These are phyloP conservation scores for Lamellibrachia columna DNA, from an alignment of 2,888 invertebrate genomes.

Conservation along the genomic window DNA sequence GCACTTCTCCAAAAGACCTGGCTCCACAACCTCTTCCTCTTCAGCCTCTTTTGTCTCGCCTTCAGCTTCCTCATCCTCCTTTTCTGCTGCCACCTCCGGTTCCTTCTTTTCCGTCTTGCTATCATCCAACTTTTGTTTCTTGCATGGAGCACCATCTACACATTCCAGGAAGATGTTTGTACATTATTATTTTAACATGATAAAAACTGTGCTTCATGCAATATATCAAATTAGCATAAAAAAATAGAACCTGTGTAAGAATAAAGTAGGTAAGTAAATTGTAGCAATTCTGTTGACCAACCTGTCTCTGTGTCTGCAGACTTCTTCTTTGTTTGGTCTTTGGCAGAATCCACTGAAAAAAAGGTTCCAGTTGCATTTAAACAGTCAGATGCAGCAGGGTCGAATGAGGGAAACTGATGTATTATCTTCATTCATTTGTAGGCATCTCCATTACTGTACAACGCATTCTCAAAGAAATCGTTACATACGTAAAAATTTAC, in stretches of 20 bases:
- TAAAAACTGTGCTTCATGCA: background rate
- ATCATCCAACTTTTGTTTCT: conserved; percentile 1
- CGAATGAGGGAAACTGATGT: no score
- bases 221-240: background rate
- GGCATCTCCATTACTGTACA: no score
- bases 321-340: conserved; percentile 6
- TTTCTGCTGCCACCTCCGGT: background rate
- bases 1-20: conserved; percentile 6
- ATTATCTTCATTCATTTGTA: no score
- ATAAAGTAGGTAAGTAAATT: background rate
- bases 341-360: background rate
- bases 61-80: background rate
- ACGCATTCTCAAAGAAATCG: no score
- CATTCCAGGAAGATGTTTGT: background rate
- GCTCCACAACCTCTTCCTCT: background rate
- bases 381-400: background rate
- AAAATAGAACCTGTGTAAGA: background rate
- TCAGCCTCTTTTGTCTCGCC: background rate
- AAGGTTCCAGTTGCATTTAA: background rate
- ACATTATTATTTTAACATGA: background rate
- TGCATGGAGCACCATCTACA: background rate
- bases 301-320: background rate
- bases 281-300: background rate
- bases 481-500: no score
- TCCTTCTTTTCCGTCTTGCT: conserved; percentile 10